Evolutionary conservation across 2,888 invertebrate genomes (phyloP), one percentile per base, ranked within the genome.

Genomic region (Lymantria dispar): DNA sequence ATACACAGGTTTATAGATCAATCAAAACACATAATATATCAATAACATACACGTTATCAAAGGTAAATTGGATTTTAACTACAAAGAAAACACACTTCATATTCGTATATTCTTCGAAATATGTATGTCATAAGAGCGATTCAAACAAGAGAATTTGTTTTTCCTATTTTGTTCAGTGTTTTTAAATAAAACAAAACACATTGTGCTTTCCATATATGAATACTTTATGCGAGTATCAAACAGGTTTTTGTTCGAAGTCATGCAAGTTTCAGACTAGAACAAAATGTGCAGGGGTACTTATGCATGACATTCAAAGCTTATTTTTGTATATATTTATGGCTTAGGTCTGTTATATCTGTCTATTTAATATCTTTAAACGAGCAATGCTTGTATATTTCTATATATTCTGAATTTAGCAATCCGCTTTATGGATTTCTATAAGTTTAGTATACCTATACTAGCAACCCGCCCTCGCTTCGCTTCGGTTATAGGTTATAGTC

Each of bases 31-130:
- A 62, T 72, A 72, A 5, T 3, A 70, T 70, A 68, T 69, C 65
- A 72, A 75, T 68, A 71, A 66, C 76, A 74, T 76, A 80, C 75
- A 72, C 73, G 68, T 74, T 77, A 81, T 80, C 76, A 76, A 72
- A 76, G n/a, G 76, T 79, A 79, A 84, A 83, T 83, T 83, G 80
- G 70, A 72, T 62, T 64, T 57, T 66, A 56, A 68, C 67, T 68
- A 67, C 70, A 64, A 73, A 61, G 42, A 15, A 31, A n/a, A 58
- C 57, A 58, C 75, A 70, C 50, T 51, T 42, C 43, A 15, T 53
- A 55, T 54, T 45, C 22, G 40, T 3, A 53, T 39, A 13, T 29
- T 37, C 29, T 10, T 33, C 47, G 44, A 55, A 67, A n/a, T 22
- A 22, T 3, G 55, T 52, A 43, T 36, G 51, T 42, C 36, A 50